Percentiles rank a stretch among this genome's conserved stretches.
These are phyloP conservation scores for Holocentrus rufus DNA, from an alignment of 2,797 vertebrate species.

Conservation along the genomic window DNA sequence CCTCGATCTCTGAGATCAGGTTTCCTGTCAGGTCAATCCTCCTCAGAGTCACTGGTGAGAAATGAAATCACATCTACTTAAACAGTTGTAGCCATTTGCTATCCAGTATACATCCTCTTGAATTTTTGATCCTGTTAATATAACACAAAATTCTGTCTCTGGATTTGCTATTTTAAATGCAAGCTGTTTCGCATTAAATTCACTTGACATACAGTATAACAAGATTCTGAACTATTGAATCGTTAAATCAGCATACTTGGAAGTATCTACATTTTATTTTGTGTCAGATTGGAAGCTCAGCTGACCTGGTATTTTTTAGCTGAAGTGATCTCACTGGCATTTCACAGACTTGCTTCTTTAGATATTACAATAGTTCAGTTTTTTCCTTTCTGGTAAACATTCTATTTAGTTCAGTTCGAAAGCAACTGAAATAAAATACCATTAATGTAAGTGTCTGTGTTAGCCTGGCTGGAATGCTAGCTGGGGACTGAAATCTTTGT, in stretches of 20 bases:
- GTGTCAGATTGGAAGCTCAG: too few relatives aligned
- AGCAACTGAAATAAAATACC: not conserved
- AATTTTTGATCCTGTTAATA: not conserved
- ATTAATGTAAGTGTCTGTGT: not conserved
- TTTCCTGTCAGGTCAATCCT: slow-evolving; percentile 97
- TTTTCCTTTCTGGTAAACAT: too few relatives aligned
- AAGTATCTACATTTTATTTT: too few relatives aligned
- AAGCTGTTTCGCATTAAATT: too few relatives aligned
- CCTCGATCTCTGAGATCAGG: slow-evolving; percentile 95
- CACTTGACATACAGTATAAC: too few relatives aligned
- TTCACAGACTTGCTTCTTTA: too few relatives aligned
- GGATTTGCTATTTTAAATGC: too few relatives aligned
- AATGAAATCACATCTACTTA: not conserved
- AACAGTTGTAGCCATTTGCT: not conserved
- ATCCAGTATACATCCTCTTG: not conserved
- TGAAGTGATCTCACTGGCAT: too few relatives aligned
- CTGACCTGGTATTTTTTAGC: too few relatives aligned
- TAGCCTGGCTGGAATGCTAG: not conserved
- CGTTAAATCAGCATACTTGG: too few relatives aligned
- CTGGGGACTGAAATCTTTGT: not conserved
- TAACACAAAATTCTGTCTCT: not conserved
- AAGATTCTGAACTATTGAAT: too few relatives aligned
- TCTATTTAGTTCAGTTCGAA: not conserved
- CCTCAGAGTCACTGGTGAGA: slow-evolving; percentile 88
- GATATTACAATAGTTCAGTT: not conserved